Percentiles rank a stretch among this genome's conserved stretches.
These are phyloP conservation scores for Eustalomyia histrio DNA, from an alignment of 2,888 invertebrate genomes.

Conservation along the genomic window DNA sequence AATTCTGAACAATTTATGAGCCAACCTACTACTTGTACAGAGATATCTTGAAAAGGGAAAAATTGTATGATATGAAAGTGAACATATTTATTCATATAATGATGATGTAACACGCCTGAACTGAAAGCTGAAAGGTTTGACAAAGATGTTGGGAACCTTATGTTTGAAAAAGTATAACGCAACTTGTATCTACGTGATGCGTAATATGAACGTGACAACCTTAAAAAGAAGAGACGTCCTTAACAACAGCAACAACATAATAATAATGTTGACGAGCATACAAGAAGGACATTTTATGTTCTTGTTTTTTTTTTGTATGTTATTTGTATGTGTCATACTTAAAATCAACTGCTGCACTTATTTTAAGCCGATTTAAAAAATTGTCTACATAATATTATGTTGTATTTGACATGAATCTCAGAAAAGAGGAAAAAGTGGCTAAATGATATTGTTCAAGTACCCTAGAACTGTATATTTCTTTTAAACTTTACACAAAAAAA, in stretches of 20 bases:
- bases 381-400: conserved; percentile 51
- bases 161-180: conserved; percentile 23
- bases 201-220: conserved; percentile 59
- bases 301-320: conserved; percentile 1
- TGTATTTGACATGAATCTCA: conserved; percentile 59
- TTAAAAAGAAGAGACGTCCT: conserved; percentile 35
- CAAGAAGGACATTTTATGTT: conserved; percentile 11
- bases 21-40: too few species aligned
- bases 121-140: conserved; percentile 38
- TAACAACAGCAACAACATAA: conserved; percentile 22
- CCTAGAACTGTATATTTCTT: conserved; percentile 20
- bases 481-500: neutral
- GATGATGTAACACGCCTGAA: conserved; percentile 19
- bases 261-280: conserved; percentile 1
- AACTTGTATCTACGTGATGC: conserved; percentile 52
- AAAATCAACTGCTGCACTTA: conserved; percentile 33
- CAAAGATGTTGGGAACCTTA: conserved; percentile 36
- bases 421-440: conserved; percentile 13
- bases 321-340: conserved; percentile 21
- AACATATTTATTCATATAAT: conserved; percentile 44
- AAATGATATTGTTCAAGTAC: conserved; percentile 44
- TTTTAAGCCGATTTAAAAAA: conserved; percentile 60
- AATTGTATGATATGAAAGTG: conserved; percentile 5
- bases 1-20: too few species aligned
- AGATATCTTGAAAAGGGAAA: neutral